Evolutionary conservation across 2,888 invertebrate species (phyloP).

Genomic region (Nowickia ferox): DNA sequence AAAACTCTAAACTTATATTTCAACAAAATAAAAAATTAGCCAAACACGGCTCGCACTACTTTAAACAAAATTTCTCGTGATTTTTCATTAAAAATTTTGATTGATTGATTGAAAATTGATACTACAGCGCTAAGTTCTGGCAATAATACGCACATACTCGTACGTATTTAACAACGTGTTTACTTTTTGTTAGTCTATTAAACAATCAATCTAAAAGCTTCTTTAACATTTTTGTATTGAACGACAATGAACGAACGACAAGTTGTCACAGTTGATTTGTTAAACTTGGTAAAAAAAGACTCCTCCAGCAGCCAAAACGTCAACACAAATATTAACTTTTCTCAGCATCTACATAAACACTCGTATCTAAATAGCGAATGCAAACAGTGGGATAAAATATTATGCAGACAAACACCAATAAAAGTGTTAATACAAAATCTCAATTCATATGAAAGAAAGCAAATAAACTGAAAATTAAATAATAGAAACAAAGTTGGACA

Average conservation of each 20-base stretch:
- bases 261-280: constrained; percentile 53
- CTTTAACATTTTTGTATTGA: constrained; percentile 9
- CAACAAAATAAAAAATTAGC: no score
- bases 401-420: not conserved
- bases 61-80: no score
- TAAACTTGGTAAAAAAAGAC: constrained; percentile 31
- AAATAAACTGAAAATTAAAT: constrained; percentile 14
- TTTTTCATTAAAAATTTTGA: no score
- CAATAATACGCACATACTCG: no score
- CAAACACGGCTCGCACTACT: no score
- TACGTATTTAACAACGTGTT: constrained; percentile 1
- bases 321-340: constrained; percentile 69
- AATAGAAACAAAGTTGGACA: constrained; percentile 3
- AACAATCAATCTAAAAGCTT: constrained; percentile 21
- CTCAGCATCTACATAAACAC: constrained; percentile 61
- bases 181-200: constrained; percentile 4
- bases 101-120: no score
- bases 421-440: constrained; percentile 22
- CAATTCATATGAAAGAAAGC: constrained; percentile 9
- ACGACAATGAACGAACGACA: constrained; percentile 27
- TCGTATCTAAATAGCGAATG: not conserved
- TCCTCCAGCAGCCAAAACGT: constrained; percentile 50
- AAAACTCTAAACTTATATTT: no score
- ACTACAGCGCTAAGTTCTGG: no score
- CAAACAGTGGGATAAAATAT: constrained; percentile 32